phyloP scores from a whole-genome alignment of 64 coral and sea anemone genomes.

The Anthopleura sola region DNA sequence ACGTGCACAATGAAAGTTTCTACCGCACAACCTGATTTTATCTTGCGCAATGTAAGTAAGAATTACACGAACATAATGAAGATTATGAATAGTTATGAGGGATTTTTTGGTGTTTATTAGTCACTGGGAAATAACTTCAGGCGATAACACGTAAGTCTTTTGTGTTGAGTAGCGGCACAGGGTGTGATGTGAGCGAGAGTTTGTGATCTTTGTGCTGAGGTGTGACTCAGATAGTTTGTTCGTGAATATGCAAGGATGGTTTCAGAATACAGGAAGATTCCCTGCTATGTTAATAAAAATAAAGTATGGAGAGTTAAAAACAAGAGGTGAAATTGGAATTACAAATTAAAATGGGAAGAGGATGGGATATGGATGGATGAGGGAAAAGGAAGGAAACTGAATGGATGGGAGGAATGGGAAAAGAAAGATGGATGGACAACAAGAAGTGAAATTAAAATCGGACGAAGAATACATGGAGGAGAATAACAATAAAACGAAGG shows the following conservation, averaged over 20 bases:
- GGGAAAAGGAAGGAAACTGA: no score
- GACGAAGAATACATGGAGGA: no score
- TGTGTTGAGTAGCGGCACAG: not conserved
- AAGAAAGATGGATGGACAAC: not conserved
- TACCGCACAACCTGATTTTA: not conserved
- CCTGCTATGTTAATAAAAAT: not conserved
- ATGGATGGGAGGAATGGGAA: no score
- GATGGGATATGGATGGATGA: no score
- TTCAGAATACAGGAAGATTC: not conserved
- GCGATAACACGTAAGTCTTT: not conserved
- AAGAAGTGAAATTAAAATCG: not conserved
- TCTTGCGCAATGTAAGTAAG: not conserved
- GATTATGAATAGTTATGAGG: not conserved
- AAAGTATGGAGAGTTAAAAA: not conserved
- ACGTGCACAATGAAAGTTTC: not conserved
- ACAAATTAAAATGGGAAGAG: no score
- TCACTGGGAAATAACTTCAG: not conserved
- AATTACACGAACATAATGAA: not conserved
- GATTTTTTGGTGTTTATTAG: not conserved
- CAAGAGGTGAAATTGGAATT: no score
- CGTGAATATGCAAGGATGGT: not conserved
- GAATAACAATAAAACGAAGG: not conserved
- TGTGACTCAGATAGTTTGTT: not conserved
- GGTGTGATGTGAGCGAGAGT: not conserved
- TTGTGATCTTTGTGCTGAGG: not conserved